Base-by-base conservation (phyloP, 2,797 vertebrate species). In the Darevskia mixta region DNA sequence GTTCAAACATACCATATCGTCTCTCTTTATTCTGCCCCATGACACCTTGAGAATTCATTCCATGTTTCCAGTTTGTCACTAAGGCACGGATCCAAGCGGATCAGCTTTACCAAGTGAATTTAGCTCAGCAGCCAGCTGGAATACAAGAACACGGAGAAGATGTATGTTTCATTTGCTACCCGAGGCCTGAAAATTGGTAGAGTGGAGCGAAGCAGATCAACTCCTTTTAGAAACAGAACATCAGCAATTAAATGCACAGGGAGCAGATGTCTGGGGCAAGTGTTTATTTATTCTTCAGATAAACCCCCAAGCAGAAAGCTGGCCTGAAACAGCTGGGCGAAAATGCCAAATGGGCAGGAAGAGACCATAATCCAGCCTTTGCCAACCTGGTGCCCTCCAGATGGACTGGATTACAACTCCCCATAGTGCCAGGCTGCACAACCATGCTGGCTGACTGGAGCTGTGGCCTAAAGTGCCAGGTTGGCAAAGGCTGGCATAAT, bases 271-370 rank as follows among this genome's bases (percentile, higher is more conserved):
- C 43, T 81, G 80, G 27, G 27, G 17, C 55, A 81, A 89, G 78
- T 80, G 83, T 86, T 81, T 86, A 41, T 69, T 89, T 76, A 18
- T 25, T 82, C 45, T 86, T 81, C 58, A n/a, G 71, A 72, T 17
- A 55, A 55, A 72, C 61, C 20, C 76, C 27, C 49, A 67, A 67
- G 18, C 58, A 86, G 32, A 85, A 81, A 76, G 45, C 71, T 35
- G 15, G 32, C 4, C 13, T 35, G 41, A 81, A 35, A n/a, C 61
- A 82, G 72, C 61, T 76, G 18, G 43, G 20, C 43, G 15, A 61
- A 82, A 55, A 89, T 76, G 38, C 13, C 61, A 38, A 10, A 86
- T 76, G 23, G 27, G 41, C 55, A 41, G 78, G 67, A 80, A 80
- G 23, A 85, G 41, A 25, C 11, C 66, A 58, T 43, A 35, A 80